A percentile compares a stretch with the other conserved stretches of the same genome.
These are phyloP conservation scores for Rhegmatorhina hoffmannsi DNA, from an alignment of 2,113 vertebrate species.

Conservation along the genomic window DNA sequence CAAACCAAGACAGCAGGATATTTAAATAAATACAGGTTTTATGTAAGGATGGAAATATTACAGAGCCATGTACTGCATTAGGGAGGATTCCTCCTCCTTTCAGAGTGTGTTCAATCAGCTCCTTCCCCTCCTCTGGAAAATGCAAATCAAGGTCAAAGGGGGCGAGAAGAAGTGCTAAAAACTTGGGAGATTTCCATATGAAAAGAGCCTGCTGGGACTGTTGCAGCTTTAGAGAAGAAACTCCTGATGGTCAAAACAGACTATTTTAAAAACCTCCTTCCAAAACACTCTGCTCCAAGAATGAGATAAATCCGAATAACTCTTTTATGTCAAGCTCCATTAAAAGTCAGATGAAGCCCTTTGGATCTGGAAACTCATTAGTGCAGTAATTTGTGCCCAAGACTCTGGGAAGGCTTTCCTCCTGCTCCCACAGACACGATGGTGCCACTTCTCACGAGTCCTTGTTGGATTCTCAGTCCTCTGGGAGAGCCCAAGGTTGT, in stretches of 20 bases:
- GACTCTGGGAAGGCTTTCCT: not conserved
- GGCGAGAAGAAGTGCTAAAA: conserved; percentile 8
- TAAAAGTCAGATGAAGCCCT: not conserved
- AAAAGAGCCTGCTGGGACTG: not conserved
- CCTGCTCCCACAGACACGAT: not conserved
- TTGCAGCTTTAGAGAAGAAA: not conserved
- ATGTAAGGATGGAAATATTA: conserved; percentile 21
- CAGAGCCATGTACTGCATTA: not conserved
- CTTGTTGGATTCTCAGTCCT: not conserved
- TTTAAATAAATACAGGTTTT: conserved; percentile 27
- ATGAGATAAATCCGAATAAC: not conserved
- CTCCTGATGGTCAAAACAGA: not conserved
- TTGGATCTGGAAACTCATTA: conserved; percentile 15
- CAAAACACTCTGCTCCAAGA: not conserved
- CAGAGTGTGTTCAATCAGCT: not conserved
- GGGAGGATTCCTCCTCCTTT: not conserved
- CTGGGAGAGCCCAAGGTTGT: not conserved
- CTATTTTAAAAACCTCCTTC: not conserved
- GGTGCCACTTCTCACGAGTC: not conserved
- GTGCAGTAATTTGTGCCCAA: not conserved
- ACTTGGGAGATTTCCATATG: conserved; percentile 20
- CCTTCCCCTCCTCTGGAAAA: not conserved
- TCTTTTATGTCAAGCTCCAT: not conserved
- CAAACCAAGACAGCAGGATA: not conserved
- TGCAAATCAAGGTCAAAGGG: conserved; percentile 1